A percentile compares a stretch with the other conserved stretches of the same genome.
Evolutionary conservation across 30 jellyfish, hydroid and myxozoan species (phyloP).

Genomic region (Sanderia malayensis): DNA sequence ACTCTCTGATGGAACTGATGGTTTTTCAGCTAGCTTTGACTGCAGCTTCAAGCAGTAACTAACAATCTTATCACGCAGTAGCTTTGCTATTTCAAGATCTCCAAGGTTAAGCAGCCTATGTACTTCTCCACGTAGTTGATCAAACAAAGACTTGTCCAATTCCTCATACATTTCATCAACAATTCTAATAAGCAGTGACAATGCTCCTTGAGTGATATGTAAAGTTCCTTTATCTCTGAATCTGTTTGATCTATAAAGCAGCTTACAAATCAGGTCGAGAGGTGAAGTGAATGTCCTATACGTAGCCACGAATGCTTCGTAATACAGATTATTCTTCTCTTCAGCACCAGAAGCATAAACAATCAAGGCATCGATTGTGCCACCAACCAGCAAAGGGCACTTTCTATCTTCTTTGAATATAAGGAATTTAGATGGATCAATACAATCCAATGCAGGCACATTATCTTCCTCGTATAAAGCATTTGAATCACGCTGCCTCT

Average conservation of each 20-base stretch:
- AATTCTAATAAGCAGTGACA: constrained; percentile 72
- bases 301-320: constrained; percentile 94
- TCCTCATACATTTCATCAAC: constrained; percentile 97
- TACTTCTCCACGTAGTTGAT: constrained; percentile 90
- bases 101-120: constrained; percentile 90
- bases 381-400: constrained; percentile 91
- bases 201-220: constrained; percentile 66
- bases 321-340: constrained; percentile 51
- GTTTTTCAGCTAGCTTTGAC: constrained; percentile 62
- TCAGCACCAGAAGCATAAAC: constrained; percentile 81
- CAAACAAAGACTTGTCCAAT: constrained; percentile 92
- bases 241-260: constrained; percentile 87
- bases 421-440: constrained; percentile 71
- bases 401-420: constrained; percentile 82
- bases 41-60: constrained; percentile 86
- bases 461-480: constrained; percentile 88
- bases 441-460: constrained; percentile 91
- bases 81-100: constrained; percentile 76
- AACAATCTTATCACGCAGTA: constrained; percentile 86
- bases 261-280: constrained; percentile 77
- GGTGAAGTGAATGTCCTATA: constrained; percentile 95
- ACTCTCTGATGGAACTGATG: constrained; percentile 30
- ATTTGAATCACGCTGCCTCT: constrained; percentile 72
- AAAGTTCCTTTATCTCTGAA: constrained; percentile 80
- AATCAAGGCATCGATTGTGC: constrained; percentile 87